phyloP scores from a whole-genome alignment of 2,113 vertebrate genomes.

The Melanocharis versteri region DNA sequence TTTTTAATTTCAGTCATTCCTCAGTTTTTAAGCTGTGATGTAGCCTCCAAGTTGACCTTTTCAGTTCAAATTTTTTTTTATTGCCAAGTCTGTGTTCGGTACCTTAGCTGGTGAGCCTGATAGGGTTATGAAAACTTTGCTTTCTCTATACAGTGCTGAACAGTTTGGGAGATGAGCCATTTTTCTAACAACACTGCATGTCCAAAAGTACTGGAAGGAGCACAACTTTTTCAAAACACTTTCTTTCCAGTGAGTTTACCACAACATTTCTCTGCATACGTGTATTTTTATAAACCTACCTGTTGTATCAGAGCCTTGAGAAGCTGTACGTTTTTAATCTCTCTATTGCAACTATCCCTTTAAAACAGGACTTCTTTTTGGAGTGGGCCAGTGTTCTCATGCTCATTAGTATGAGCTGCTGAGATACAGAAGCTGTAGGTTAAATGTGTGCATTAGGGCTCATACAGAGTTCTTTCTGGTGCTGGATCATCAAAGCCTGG shows the following conservation, averaged over 20 bases:
- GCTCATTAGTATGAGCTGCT: neutral
- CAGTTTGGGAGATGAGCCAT: neutral
- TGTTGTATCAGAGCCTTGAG: neutral
- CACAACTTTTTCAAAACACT: neutral
- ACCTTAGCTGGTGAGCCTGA: neutral
- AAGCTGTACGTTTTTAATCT: neutral
- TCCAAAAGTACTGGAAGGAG: neutral
- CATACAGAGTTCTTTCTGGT: neutral
- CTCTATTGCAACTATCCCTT: neutral
- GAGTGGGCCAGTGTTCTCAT: neutral
- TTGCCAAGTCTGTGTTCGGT: neutral
- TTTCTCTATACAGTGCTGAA: neutral
- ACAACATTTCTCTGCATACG: neutral
- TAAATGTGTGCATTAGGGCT: neutral
- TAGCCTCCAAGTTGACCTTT: neutral
- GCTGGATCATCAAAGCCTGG: neutral
- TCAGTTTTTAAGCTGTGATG: neutral
- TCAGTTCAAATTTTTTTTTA: neutral
- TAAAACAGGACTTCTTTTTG: neutral
- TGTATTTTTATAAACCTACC: neutral
- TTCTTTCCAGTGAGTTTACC: neutral
- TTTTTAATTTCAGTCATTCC: neutral
- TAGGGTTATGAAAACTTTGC: neutral
- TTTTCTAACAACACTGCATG: neutral
- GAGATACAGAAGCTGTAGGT: neutral